phyloP scores from a whole-genome alignment of 2,888 invertebrate genomes.

The Chesias legatella region DNA sequence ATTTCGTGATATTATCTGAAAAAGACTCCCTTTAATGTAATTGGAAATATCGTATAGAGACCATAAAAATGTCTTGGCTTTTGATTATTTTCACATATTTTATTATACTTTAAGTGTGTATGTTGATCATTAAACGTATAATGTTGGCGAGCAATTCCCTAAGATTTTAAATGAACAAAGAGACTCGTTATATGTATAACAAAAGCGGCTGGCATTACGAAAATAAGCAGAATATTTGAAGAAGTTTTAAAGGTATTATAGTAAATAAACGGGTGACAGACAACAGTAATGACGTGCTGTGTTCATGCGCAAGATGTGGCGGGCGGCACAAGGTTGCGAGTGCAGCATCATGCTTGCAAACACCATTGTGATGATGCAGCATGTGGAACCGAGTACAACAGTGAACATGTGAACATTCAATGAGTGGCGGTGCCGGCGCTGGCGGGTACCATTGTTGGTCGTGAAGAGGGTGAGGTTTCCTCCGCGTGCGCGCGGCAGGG shows the following conservation, averaged over 20 bases:
- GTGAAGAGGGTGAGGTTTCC: constrained; percentile 72
- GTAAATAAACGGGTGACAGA: constrained; percentile 31
- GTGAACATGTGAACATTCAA: constrained; percentile 13
- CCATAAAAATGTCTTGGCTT: not conserved
- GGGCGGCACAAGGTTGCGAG: no score
- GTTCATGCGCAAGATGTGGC: constrained; percentile 16
- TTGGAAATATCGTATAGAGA: constrained; percentile 22
- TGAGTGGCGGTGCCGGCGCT: constrained; percentile 29
- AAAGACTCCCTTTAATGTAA: constrained; percentile 26
- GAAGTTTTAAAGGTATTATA: not conserved
- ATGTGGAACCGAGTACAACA: constrained; percentile 14
- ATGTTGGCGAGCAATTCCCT: no score
- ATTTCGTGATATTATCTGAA: constrained; percentile 38
- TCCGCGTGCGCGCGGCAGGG: constrained; percentile 66
- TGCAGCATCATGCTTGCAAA: no score
- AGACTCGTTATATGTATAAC: no score
- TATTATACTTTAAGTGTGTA: no score
- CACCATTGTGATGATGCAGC: not conserved
- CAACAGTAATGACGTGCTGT: constrained; percentile 42
- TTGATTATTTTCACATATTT: not conserved
- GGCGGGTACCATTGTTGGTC: constrained; percentile 65
- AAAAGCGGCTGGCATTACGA: no score
- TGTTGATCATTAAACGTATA: no score
- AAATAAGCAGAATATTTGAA: not conserved
- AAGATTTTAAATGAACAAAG: no score